phyloP scores from a whole-genome alignment of 1,140 invertebrate species.

The Euschistus heros region DNA sequence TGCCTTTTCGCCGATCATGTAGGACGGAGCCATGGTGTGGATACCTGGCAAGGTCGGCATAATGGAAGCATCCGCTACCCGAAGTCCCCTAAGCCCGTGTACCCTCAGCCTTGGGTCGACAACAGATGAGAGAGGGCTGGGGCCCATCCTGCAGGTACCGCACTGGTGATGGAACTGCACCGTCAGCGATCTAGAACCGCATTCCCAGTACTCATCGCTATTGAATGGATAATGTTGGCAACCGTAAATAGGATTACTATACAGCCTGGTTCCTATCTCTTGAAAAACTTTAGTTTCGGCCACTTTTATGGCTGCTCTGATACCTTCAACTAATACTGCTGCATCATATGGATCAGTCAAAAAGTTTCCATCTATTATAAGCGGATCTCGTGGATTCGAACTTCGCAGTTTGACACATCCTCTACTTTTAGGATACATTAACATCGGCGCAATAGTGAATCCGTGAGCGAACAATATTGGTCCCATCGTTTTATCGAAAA shows the following conservation, averaged over 20 bases:
- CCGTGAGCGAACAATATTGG: constrained; percentile 33
- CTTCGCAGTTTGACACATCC: constrained; percentile 55
- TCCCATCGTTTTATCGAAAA: background rate
- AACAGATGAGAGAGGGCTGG: constrained; percentile 36
- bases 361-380: constrained; percentile 62
- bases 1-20: constrained; percentile 47
- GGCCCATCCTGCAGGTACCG: constrained; percentile 52
- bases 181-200: constrained; percentile 51
- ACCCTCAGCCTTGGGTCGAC: constrained; percentile 36
- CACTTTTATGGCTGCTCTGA: constrained; percentile 42
- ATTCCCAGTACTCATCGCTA: constrained; percentile 63
- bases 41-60: constrained; percentile 22
- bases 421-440: constrained; percentile 61
- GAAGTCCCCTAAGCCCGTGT: constrained; percentile 27
- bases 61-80: constrained; percentile 30
- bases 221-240: constrained; percentile 50
- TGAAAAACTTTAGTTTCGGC: constrained; percentile 33
- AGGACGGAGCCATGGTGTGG: constrained; percentile 36
- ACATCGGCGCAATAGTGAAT: constrained; percentile 48
- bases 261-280: constrained; percentile 40
- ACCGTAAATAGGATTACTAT: background rate
- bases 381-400: constrained; percentile 53
- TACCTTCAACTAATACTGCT: constrained; percentile 54
- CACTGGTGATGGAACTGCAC: constrained; percentile 65
- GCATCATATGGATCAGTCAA: constrained; percentile 55